Conservation (phyloP, 2,113 vertebrate genomes). For the Gracilinanus agilis region DNA sequence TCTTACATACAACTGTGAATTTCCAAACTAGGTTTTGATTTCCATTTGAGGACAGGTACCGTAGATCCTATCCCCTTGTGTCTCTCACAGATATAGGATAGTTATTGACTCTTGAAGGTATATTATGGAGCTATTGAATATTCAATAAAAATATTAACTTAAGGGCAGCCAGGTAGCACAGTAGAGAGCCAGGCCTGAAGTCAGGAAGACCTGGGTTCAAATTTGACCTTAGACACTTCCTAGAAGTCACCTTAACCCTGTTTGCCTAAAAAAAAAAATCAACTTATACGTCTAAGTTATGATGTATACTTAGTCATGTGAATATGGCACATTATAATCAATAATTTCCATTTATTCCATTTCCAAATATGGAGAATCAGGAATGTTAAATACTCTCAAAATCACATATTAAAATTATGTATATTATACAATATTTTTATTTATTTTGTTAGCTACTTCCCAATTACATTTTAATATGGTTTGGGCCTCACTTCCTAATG, state of each 20-base stretch:
- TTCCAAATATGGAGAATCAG: background rate
- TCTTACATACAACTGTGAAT: background rate
- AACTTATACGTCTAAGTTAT: background rate
- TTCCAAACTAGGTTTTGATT: background rate
- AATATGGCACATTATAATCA: background rate
- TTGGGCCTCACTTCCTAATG: background rate
- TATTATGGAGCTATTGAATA: background rate
- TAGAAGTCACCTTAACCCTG: too few species aligned
- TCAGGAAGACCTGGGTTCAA: too few species aligned
- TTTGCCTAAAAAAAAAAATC: too few species aligned
- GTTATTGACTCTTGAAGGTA: background rate
- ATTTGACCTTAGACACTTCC: too few species aligned
- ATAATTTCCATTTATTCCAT: too few species aligned
- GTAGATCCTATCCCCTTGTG: background rate
- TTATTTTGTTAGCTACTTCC: background rate
- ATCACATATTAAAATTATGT: background rate
- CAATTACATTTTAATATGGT: background rate
- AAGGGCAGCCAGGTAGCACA: too few species aligned
- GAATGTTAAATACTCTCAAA: too few species aligned
- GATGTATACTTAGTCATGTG: background rate
- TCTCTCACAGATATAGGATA: background rate
- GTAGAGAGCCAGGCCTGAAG: too few species aligned
- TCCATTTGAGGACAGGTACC: background rate
- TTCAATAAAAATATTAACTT: background rate
- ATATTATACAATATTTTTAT: background rate